A percentile compares a stretch with the other conserved stretches of the same genome.
Conservation (phyloP, 2,797 vertebrate species). For the Hemitrygon akajei region DNA sequence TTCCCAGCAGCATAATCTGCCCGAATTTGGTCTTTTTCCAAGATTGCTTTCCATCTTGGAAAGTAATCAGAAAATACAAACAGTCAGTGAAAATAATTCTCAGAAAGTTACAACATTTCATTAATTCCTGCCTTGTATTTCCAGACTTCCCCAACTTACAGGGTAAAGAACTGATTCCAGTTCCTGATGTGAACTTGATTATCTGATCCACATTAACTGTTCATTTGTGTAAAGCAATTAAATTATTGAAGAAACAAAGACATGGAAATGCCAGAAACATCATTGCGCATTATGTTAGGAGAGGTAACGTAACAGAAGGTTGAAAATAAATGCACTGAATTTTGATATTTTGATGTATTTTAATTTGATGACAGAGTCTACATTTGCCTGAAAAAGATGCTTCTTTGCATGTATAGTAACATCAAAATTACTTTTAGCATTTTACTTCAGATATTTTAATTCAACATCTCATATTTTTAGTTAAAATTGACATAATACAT, state of each 20-base stretch:
- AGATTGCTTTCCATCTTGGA: not conserved
- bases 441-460: too few relatives aligned
- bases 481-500: too few relatives aligned
- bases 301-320: not conserved
- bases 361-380: not conserved
- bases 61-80: not conserved
- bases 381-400: too few relatives aligned
- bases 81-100: not conserved
- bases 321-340: not conserved
- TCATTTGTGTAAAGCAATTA: not conserved
- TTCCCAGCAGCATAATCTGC: not conserved
- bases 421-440: too few relatives aligned
- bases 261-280: not conserved
- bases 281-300: not conserved
- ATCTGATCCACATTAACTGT: not conserved
- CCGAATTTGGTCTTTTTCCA: constrained; percentile 8
- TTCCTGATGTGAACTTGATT: not conserved
- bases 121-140: not conserved
- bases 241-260: not conserved
- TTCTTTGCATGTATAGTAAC: too few relatives aligned
- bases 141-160: not conserved
- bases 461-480: too few relatives aligned
- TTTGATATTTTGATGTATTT: not conserved
- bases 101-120: not conserved
- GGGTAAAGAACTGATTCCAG: not conserved